phyloP scores from a whole-genome alignment of 2,797 vertebrate species.

The Pantherophis vulpinus region DNA sequence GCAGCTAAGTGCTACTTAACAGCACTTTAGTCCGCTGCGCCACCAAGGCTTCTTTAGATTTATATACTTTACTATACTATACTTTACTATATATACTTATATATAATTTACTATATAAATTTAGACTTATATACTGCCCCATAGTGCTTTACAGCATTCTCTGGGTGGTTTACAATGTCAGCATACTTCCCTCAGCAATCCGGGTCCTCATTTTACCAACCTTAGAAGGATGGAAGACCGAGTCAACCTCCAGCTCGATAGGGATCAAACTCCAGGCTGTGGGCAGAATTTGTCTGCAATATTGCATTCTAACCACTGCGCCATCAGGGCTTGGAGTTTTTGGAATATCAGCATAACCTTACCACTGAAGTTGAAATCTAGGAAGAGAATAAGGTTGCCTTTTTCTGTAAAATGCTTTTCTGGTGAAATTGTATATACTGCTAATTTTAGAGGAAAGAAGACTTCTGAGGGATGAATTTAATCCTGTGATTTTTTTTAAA shows the following conservation, averaged over 20 bases:
- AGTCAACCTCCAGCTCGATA: background rate
- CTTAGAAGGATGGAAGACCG: background rate
- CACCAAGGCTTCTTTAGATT: no score
- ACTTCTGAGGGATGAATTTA: background rate
- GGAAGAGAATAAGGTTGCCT: background rate
- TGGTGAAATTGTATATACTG: background rate
- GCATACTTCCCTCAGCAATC: background rate
- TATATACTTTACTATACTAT: no score
- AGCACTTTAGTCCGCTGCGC: no score
- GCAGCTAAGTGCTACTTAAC: no score
- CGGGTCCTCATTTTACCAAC: background rate
- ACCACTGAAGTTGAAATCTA: background rate
- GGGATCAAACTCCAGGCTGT: background rate
- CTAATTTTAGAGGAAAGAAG: background rate
- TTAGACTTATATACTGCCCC: background rate
- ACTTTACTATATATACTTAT: no score
- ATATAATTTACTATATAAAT: background rate
- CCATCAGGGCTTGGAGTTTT: accelerated
- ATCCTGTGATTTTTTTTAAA: background rate
- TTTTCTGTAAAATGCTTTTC: background rate
- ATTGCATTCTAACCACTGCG: background rate
- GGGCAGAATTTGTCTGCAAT: background rate
- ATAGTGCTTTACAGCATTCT: background rate
- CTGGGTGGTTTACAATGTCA: background rate
- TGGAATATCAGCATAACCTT: background rate